phyloP scores from a whole-genome alignment of 1,140 invertebrate species.

The Drosophila chauvacae region DNA sequence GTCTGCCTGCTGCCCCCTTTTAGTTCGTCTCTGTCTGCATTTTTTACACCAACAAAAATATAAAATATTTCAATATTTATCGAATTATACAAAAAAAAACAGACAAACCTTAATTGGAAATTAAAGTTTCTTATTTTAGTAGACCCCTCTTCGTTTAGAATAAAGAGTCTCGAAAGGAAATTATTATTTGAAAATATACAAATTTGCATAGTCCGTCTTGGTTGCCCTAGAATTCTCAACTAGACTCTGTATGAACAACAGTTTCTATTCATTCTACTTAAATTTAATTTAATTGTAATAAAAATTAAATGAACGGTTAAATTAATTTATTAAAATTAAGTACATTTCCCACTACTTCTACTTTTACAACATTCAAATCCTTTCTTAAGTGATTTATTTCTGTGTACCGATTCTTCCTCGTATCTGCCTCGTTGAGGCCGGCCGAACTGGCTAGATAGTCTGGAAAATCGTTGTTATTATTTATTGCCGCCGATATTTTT shows the following conservation, averaged over 20 bases:
- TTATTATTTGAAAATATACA: background rate
- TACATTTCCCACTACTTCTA: background rate
- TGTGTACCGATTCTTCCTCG: conserved; percentile 34
- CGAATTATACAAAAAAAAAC: background rate
- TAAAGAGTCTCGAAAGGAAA: background rate
- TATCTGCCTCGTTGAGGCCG: conserved; percentile 30
- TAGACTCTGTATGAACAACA: background rate
- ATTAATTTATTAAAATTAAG: background rate
- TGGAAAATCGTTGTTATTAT: conserved; percentile 83
- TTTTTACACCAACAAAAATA: conserved; percentile 13
- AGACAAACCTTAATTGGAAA: background rate
- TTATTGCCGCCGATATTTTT: conserved; percentile 82
- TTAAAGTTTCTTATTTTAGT: background rate
- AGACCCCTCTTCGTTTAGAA: background rate
- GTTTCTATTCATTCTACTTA: background rate
- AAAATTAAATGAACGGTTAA: background rate
- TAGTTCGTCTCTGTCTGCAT: background rate
- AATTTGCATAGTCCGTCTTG: too few species aligned
- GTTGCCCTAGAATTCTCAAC: background rate
- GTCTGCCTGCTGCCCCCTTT: conserved; percentile 1
- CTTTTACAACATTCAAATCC: background rate
- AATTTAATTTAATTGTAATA: too few species aligned
- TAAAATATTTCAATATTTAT: background rate
- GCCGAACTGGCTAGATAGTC: conserved; percentile 68
- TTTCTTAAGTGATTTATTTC: background rate